Conservation (phyloP, 2,797 vertebrate genomes). For the Potorous gilbertii region DNA sequence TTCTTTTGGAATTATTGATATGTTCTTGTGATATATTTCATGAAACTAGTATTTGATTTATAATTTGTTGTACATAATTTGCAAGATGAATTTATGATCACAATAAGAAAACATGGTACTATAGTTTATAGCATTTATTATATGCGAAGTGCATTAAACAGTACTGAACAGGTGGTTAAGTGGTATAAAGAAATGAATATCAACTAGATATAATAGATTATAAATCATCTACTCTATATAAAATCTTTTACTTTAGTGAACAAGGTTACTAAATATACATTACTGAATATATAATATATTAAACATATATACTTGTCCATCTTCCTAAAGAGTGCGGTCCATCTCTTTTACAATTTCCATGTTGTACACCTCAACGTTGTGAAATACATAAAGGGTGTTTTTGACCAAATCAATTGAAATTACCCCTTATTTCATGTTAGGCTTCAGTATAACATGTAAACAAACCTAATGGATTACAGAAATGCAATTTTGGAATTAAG, state of each 20-base stretch:
- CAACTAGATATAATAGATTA: neutral
- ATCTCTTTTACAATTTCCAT: conserved; percentile 36
- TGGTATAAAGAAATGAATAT: conserved; percentile 25
- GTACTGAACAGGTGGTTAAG: conserved; percentile 36
- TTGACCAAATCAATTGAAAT: neutral
- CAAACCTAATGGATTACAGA: conserved; percentile 29
- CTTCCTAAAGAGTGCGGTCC: conserved; percentile 43
- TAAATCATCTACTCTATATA: neutral
- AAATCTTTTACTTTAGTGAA: neutral
- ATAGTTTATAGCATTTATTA: conserved; percentile 37
- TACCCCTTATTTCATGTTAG: conserved; percentile 16
- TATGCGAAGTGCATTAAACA: neutral
- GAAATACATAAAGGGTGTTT: neutral
- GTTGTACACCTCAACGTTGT: conserved; percentile 21
- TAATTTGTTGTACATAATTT: conserved; percentile 5
- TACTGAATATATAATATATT: too few relatives aligned
- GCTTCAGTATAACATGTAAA: conserved; percentile 34
- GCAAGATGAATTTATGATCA: conserved; percentile 23
- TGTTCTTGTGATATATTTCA: conserved; percentile 36
- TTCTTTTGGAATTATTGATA: neutral
- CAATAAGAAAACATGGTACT: conserved; percentile 32
- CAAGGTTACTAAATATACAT: neutral
- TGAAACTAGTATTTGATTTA: conserved; percentile 40
- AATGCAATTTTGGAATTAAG: conserved; percentile 37
- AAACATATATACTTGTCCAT: conserved; percentile 12